Evolutionary conservation across 2,113 vertebrate species (phyloP).

Genomic region (Poeciliopsis turrubarensis): DNA sequence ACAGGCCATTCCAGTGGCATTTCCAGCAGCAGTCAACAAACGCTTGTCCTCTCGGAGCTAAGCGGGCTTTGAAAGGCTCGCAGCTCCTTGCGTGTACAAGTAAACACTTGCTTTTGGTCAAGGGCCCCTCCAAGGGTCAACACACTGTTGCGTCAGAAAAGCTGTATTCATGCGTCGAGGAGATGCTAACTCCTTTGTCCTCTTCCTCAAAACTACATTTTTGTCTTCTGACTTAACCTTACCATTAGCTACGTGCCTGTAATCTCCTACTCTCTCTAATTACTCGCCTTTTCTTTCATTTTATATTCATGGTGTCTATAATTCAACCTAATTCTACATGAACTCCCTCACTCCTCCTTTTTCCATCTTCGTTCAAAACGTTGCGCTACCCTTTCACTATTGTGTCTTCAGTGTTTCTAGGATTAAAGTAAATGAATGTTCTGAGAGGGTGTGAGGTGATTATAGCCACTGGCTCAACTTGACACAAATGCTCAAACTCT

Average conservation of each 20-base stretch:
- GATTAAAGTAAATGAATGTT: slow-evolving; percentile 61
- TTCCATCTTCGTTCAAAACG: slow-evolving; percentile 27
- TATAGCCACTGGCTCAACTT: slow-evolving; percentile 12
- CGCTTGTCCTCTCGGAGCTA: slow-evolving; percentile 41
- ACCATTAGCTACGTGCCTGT: slow-evolving; percentile 31
- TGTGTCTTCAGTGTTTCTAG: slow-evolving; percentile 26
- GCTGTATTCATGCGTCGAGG: slow-evolving; percentile 66
- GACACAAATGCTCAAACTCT: slow-evolving; percentile 20
- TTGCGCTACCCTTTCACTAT: slow-evolving; percentile 24
- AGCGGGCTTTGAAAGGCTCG: slow-evolving; percentile 54
- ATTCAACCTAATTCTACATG: slow-evolving; percentile 27
- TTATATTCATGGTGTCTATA: slow-evolving; percentile 14
- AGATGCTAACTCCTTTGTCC: slow-evolving; percentile 39
- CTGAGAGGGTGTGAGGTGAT: slow-evolving; percentile 34
- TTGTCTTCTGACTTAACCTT: slow-evolving; percentile 16
- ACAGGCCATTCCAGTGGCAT: slow-evolving; percentile 44
- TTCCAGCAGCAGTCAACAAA: slow-evolving; percentile 60
- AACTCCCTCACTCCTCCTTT: slow-evolving; percentile 26
- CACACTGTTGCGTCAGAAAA: slow-evolving; percentile 76
- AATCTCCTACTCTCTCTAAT: slow-evolving; percentile 51
- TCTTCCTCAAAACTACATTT: slow-evolving; percentile 32
- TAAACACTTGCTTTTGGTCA: slow-evolving; percentile 70
- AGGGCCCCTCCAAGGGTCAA: slow-evolving; percentile 73
- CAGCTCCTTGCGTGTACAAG: slow-evolving; percentile 63
- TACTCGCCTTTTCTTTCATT: slow-evolving; percentile 38